Conservation (phyloP, 2,113 vertebrate genomes). For the Opisthocomus hoazin region DNA sequence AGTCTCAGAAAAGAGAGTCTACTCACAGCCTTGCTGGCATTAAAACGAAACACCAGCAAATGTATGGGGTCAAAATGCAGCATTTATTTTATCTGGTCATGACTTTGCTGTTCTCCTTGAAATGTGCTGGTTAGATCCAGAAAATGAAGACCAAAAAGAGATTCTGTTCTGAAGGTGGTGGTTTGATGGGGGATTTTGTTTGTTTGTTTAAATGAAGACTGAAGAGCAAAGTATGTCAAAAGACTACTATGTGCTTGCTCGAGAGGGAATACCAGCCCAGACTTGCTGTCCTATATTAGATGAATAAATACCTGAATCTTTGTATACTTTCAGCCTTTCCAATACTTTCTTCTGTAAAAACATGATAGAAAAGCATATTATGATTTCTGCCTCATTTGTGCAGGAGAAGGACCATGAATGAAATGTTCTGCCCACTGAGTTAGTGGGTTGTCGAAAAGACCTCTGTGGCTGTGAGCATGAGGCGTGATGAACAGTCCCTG, state of each 20-base stretch:
- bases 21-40: background rate
- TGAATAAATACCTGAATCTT: background rate
- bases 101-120: background rate
- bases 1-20: background rate
- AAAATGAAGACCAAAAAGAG: background rate
- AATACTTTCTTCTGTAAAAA: background rate
- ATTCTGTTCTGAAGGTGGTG: background rate
- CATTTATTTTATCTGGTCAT: background rate
- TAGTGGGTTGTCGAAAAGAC: background rate
- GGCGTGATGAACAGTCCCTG: background rate
- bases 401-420: background rate
- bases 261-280: background rate
- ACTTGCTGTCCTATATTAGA: background rate
- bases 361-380: background rate
- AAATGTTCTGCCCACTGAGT: background rate
- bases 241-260: background rate
- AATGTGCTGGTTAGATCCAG: background rate
- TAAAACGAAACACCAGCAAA: background rate
- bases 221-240: background rate
- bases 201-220: background rate
- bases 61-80: background rate
- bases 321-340: background rate
- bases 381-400: background rate
- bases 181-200: background rate
- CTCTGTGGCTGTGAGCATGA: background rate